A percentile compares a stretch with the other conserved stretches of the same genome.
Evolutionary conservation across 2,888 invertebrate genomes (phyloP).

Genomic region (Steinernema scapterisci): DNA sequence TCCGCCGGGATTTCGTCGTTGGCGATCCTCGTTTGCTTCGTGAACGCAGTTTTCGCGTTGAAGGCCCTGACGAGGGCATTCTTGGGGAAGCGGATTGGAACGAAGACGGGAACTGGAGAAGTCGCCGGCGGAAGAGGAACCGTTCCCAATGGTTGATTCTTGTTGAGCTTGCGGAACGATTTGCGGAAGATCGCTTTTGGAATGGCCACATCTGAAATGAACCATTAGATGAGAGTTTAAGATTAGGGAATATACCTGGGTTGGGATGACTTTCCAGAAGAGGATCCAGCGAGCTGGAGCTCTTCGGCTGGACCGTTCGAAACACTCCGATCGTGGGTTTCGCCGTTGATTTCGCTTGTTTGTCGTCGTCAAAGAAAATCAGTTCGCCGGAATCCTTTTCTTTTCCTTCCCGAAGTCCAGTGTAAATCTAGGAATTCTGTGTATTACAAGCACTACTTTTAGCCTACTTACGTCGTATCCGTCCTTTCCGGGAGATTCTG

Average conservation of each 20-base stretch:
- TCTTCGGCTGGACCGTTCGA: constrained; percentile 8
- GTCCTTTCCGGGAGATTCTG: neutral
- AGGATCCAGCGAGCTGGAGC: neutral
- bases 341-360: neutral
- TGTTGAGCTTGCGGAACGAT: neutral
- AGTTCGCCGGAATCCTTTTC: neutral
- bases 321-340: constrained; percentile 14
- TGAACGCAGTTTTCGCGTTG: constrained; percentile 13
- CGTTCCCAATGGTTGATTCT: neutral
- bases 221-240: neutral
- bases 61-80: neutral
- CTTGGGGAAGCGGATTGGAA: constrained; percentile 14
- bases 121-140: neutral
- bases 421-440: neutral
- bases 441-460: neutral
- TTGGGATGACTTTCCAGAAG: too few relatives aligned
- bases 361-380: constrained; percentile 6
- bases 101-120: neutral
- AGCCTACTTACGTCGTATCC: neutral
- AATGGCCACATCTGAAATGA: neutral
- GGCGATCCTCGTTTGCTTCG: neutral
- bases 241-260: neutral
- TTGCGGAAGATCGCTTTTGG: constrained; percentile 17
- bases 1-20: constrained; percentile 23
- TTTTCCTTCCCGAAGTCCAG: neutral